Evolutionary conservation across 2,888 invertebrate genomes (phyloP), one percentile per base, ranked within the genome.

Genomic region (Plebejus anna): DNA sequence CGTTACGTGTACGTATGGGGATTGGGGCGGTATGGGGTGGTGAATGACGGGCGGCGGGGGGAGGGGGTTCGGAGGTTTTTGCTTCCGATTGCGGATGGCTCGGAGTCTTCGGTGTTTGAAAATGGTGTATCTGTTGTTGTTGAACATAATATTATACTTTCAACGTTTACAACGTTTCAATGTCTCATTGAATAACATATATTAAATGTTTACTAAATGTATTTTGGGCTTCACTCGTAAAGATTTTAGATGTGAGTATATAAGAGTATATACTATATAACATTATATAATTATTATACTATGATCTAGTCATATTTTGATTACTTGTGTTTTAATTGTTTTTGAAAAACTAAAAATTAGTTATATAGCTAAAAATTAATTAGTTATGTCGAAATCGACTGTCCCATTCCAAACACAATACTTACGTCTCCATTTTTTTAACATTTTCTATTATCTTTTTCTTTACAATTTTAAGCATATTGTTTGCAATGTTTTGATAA

Each of bases 81-180:
- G 86, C 88, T 88, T 87, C 89, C 32, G 66, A 16, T 32, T 66
- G 83, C 42, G 82, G 84, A 88, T 89, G 88, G 61, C 85, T 87
- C 86, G 84, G 85, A 86, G 88, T 88, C 86, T 89, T 84, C 83
- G 80, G 82, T 88, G 85, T 88, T 87, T 84, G 84, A 83, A 84
- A 83, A 86, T 84, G 84, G 88, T 89, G 87, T 88, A 82, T 89
- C 87, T 89, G 89, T 88, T 85, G 87, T 89, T 91, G 90, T 92
- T 91, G 89, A 88, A 88, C 88, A 88, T 88, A 22, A 22, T 22
- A 22, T 22, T 22, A 87, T 88, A 88, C 85, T 85, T 88, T 22
- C 0, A 22, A 89, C 84, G 84, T 76, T 82, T 81, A 82, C 84
- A 86, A 86, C 86, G 86, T 86, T 87, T 88, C 86, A 85, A 82